A percentile compares a stretch with the other conserved stretches of the same genome.
These are phyloP conservation scores for Polypterus bichir DNA, from an alignment of 2,113 vertebrate genomes.

Conservation along the genomic window DNA sequence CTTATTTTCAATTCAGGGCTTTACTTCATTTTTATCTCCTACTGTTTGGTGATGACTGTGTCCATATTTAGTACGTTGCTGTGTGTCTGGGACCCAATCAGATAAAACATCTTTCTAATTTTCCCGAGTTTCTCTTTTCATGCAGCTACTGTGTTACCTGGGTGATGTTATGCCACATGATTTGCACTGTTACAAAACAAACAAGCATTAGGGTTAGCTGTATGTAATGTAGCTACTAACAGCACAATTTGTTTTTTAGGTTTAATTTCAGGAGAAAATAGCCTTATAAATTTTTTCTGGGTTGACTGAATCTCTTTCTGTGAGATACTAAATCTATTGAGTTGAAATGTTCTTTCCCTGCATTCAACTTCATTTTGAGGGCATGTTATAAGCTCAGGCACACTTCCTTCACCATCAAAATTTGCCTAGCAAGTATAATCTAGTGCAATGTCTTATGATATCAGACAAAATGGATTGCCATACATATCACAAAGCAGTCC, in stretches of 20 bases:
- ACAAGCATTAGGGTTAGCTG: not conserved
- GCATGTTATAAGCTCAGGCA: not conserved
- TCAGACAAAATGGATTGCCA: not conserved
- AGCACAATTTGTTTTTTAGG: not conserved
- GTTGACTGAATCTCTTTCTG: not conserved
- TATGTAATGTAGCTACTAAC: slow-evolving; percentile 3
- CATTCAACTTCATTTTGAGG: too few relatives aligned
- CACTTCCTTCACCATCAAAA: not conserved
- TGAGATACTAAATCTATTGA: not conserved
- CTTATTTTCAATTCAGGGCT: not conserved
- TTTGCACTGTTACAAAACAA: too few relatives aligned
- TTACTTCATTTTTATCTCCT: not conserved
- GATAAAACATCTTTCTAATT: too few relatives aligned
- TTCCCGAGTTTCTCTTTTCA: too few relatives aligned
- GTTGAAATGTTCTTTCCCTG: not conserved
- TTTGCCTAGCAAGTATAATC: not conserved
- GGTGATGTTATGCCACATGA: too few relatives aligned
- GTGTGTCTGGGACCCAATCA: not conserved
- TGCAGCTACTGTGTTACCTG: too few relatives aligned
- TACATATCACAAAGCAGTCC: not conserved
- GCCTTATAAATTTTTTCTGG: not conserved
- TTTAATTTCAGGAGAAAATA: not conserved
- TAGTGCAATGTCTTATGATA: slow-evolving; percentile 2
- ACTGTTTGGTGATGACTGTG: not conserved
- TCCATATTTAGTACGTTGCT: not conserved